Evolutionary conservation across 2,797 vertebrate species (phyloP).

Genomic region (Enoplosus armatus): DNA sequence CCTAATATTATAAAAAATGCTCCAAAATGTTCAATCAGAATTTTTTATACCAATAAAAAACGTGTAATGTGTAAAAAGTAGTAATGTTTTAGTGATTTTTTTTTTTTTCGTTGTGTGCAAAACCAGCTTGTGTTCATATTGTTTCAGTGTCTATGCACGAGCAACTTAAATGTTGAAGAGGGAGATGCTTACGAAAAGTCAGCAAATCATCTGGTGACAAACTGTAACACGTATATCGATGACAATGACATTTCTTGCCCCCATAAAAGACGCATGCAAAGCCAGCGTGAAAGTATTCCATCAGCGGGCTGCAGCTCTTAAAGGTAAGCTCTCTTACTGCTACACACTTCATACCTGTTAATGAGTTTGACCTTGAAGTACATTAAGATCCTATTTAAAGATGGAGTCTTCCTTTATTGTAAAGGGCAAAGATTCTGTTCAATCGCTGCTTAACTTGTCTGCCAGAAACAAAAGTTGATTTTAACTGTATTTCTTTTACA

Average conservation of each 20-base stretch:
- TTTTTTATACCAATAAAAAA: slow-evolving; percentile 62
- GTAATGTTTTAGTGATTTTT: not conserved
- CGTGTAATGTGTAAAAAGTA: slow-evolving; percentile 2
- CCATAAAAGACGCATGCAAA: slow-evolving; percentile 19
- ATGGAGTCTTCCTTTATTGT: not conserved
- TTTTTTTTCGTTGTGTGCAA: not conserved
- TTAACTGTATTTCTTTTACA: not conserved
- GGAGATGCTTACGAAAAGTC: slow-evolving; percentile 17
- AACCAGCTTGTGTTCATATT: not conserved
- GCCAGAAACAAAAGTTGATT: not conserved
- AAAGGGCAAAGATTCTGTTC: not conserved
- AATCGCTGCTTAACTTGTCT: not conserved
- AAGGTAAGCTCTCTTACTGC: slow-evolving; percentile 29
- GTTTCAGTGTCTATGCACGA: not conserved
- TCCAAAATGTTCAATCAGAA: slow-evolving; percentile 18
- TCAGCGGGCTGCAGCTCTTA: not conserved
- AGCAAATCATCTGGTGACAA: slow-evolving; percentile 36
- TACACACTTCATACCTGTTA: not conserved
- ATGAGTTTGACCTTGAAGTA: not conserved
- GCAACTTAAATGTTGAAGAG: not conserved
- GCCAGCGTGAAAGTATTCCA: not conserved
- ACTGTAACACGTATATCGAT: slow-evolving; percentile 28
- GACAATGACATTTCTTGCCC: slow-evolving; percentile 27
- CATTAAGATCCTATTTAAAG: slow-evolving; percentile 7
- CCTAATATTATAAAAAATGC: slow-evolving; percentile 15